phyloP scores from a whole-genome alignment of 2,113 vertebrate genomes.

The Tupaia chinensis region DNA sequence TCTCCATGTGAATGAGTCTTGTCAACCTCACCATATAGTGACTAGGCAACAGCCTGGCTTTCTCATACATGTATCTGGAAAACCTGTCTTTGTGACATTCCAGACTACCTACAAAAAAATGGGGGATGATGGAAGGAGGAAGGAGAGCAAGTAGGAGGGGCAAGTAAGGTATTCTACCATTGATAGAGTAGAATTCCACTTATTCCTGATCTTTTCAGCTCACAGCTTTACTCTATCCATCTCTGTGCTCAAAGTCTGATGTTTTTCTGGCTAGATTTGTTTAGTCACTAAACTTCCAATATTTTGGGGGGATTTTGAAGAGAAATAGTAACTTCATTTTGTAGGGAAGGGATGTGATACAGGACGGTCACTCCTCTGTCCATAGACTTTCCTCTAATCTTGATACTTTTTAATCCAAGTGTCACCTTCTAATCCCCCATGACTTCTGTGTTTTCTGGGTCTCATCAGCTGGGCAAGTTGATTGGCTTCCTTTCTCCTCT shows the following conservation, averaged over 20 bases:
- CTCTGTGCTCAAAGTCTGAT: background rate
- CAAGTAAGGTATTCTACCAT: background rate
- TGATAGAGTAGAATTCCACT: background rate
- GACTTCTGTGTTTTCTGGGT: background rate
- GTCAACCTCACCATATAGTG: accelerated
- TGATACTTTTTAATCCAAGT: background rate
- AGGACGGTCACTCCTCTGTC: background rate
- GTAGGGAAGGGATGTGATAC: accelerated
- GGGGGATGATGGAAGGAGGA: background rate
- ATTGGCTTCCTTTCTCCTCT: background rate
- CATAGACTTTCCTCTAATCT: background rate
- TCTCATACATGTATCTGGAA: background rate
- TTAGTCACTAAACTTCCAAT: background rate
- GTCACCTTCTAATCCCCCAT: background rate
- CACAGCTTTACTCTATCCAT: background rate
- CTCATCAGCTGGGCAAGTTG: background rate
- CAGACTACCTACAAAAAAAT: background rate
- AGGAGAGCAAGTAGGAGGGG: background rate
- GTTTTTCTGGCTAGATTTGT: background rate
- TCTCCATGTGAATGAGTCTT: background rate
- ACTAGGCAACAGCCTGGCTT: background rate
- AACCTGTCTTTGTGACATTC: background rate
- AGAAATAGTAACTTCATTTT: background rate
- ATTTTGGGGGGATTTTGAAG: background rate
- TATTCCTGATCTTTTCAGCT: background rate